These are phyloP conservation scores for Sceloporus undulatus DNA, from an alignment of 2,113 vertebrate species.

Conservation along the genomic window DNA sequence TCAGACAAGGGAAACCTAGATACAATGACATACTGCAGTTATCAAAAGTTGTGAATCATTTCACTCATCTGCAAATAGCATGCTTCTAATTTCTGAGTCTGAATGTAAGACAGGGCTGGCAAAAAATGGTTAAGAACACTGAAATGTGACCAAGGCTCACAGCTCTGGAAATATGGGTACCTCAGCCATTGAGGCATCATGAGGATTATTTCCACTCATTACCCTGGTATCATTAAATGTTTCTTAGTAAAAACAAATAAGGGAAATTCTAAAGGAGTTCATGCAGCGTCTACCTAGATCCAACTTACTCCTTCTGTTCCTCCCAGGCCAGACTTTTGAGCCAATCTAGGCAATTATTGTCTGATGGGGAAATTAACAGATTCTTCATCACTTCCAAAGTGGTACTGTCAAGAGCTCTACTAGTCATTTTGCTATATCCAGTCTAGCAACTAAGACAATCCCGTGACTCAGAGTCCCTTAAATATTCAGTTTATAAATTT, in stretches of 20 bases:
- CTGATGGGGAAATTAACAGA: neutral
- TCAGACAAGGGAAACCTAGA: too few species aligned
- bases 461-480: neutral
- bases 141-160: neutral
- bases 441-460: too few species aligned
- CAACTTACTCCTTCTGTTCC: neutral
- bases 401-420: too few species aligned
- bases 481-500: neutral
- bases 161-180: neutral
- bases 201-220: neutral
- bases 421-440: too few species aligned
- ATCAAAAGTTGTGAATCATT: neutral
- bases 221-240: neutral
- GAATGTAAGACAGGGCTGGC: neutral
- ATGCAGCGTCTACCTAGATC: neutral
- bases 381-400: neutral
- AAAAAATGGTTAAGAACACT: neutral
- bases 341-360: neutral
- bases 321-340: neutral
- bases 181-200: neutral
- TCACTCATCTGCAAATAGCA: neutral
- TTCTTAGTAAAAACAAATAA: neutral
- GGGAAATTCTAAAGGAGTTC: neutral
- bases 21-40: neutral
- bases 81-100: neutral